phyloP scores from a whole-genome alignment of 2,797 vertebrate genomes.

The Helostoma temminkii region DNA sequence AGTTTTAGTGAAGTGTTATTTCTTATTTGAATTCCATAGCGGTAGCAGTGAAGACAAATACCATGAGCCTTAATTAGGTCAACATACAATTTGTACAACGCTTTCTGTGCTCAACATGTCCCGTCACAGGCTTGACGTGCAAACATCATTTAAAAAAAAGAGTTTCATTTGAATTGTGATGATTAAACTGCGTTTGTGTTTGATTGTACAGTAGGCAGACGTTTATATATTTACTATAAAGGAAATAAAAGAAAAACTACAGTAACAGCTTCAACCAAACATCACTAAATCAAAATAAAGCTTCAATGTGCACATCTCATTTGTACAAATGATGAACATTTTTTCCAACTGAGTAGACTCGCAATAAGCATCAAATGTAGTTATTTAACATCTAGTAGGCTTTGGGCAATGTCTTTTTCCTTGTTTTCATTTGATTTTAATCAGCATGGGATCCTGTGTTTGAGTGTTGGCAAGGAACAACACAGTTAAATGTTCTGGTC shows the following conservation, averaged over 20 bases:
- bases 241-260: constrained; percentile 18
- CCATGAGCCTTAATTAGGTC: not conserved
- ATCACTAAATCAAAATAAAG: constrained; percentile 16
- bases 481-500: constrained; percentile 80
- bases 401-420: constrained; percentile 61
- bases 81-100: not conserved
- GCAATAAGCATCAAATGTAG: constrained; percentile 41
- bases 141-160: not conserved
- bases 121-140: not conserved
- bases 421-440: constrained; percentile 73
- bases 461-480: constrained; percentile 76
- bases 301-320: constrained; percentile 48
- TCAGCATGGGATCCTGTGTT: constrained; percentile 63
- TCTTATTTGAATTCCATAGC: too few species aligned
- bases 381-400: constrained; percentile 64
- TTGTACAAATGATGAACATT: constrained; percentile 50
- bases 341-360: constrained; percentile 56
- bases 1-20: too few species aligned
- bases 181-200: not conserved
- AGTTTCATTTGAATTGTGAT: not conserved
- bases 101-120: not conserved
- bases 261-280: constrained; percentile 28
- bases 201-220: not conserved
- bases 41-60: not conserved
- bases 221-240: too few species aligned